Percentiles rank a stretch among this genome's conserved stretches.
Evolutionary conservation across 1,140 invertebrate genomes (phyloP).

Genomic region (Venturia canescens): DNA sequence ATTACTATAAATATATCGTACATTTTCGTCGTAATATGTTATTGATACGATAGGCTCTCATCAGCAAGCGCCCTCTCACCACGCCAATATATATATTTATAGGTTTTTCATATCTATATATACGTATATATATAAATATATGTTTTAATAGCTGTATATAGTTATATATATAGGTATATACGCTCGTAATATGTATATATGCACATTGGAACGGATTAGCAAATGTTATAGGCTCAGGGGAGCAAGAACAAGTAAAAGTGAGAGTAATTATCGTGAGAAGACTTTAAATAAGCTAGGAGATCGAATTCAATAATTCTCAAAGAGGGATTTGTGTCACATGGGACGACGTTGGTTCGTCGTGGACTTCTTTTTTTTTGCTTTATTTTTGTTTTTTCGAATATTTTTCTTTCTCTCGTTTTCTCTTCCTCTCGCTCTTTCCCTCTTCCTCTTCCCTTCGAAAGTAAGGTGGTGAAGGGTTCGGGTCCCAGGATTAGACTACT

Average conservation of each 20-base stretch:
- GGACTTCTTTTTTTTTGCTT: slow-evolving; percentile 24
- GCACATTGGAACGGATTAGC: slow-evolving; percentile 75
- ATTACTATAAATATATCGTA: slow-evolving; percentile 77
- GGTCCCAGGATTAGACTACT: slow-evolving; percentile 43
- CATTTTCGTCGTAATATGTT: slow-evolving; percentile 67
- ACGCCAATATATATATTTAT: slow-evolving; percentile 56
- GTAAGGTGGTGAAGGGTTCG: slow-evolving; percentile 41
- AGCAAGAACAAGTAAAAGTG: slow-evolving; percentile 61
- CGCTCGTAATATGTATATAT: slow-evolving; percentile 57
- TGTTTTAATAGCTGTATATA: slow-evolving; percentile 47
- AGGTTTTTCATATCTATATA: slow-evolving; percentile 26
- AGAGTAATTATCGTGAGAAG: slow-evolving; percentile 44
- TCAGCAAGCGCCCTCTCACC: slow-evolving; percentile 43
- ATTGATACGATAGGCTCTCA: slow-evolving; percentile 58
- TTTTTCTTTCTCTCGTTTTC: slow-evolving; percentile 10
- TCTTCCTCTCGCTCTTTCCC: background rate
- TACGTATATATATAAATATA: slow-evolving; percentile 53
- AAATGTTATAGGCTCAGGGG: slow-evolving; percentile 66
- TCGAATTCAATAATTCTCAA: slow-evolving; percentile 30
- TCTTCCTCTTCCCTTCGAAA: slow-evolving; percentile 39
- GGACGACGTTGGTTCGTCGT: background rate
- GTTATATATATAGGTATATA: slow-evolving; percentile 55
- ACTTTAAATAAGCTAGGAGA: slow-evolving; percentile 35
- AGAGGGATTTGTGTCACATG: slow-evolving; percentile 26
- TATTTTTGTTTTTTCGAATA: slow-evolving; percentile 33